These are phyloP conservation scores for Brachylomia viminalis DNA, from an alignment of 2,888 invertebrate species.

Conservation along the genomic window DNA sequence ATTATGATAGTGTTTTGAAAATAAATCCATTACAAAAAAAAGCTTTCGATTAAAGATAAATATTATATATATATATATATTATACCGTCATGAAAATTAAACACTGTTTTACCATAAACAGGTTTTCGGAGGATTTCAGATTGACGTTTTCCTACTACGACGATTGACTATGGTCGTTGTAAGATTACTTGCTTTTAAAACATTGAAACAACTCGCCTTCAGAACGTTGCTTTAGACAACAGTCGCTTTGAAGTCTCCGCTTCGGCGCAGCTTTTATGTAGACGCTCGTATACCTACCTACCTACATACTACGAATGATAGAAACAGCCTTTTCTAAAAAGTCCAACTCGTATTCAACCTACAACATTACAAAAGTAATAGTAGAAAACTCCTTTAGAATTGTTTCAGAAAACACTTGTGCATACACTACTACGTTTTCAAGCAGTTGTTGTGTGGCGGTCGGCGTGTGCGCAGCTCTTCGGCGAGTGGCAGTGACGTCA, in stretches of 20 bases:
- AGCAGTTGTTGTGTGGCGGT: conserved; percentile 78
- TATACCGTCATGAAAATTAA: background rate
- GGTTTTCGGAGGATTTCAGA: background rate
- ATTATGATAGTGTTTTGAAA: background rate
- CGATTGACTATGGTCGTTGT: background rate
- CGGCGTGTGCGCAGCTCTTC: conserved; percentile 73
- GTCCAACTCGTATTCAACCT: conserved; percentile 62
- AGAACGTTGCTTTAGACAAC: background rate
- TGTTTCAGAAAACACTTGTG: conserved; percentile 89
- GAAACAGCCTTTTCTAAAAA: conserved; percentile 56
- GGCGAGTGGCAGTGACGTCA: conserved; percentile 58
- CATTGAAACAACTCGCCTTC: conserved; percentile 15
- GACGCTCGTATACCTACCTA: background rate
- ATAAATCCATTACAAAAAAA: background rate
- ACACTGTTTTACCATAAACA: background rate
- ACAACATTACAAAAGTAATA: conserved; percentile 86
- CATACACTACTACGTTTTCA: conserved; percentile 83
- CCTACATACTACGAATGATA: conserved; percentile 1
- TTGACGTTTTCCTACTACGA: background rate
- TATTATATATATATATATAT: background rate
- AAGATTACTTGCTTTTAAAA: background rate
- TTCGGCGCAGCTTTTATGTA: conserved; percentile 12
- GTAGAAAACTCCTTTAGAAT: conserved; percentile 89
- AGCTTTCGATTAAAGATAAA: no score
- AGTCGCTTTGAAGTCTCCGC: conserved; percentile 32